A percentile compares a stretch with the other conserved stretches of the same genome.
phyloP scores from a whole-genome alignment of 2,888 invertebrate genomes.

The Lasioglossum figueresi region DNA sequence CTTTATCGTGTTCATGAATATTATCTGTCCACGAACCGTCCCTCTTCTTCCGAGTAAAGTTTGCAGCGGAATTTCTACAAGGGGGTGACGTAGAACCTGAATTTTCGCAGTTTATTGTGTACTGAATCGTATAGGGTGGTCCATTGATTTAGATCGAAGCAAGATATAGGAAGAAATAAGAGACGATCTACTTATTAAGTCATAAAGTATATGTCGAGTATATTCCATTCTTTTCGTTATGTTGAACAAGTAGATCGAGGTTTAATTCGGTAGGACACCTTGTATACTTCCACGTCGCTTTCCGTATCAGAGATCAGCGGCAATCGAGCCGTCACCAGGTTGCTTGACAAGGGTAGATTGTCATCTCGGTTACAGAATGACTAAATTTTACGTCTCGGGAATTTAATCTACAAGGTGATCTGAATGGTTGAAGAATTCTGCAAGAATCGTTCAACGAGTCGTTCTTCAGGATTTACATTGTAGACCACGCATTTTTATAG shows the following conservation, averaged over 20 bases:
- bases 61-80: not conserved
- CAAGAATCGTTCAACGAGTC: not conserved
- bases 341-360: constrained; percentile 14
- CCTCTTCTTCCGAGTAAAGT: not conserved
- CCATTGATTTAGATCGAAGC: not conserved
- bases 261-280: not conserved
- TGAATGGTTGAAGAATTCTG: not conserved
- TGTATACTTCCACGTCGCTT: not conserved
- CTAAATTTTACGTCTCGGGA: not conserved
- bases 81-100: not conserved
- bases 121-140: not conserved
- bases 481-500: not conserved
- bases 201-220: not conserved
- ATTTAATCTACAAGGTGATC: not conserved
- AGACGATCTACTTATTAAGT: not conserved
- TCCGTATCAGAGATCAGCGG: not conserved
- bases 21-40: constrained; percentile 14
- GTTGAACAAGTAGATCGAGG: not conserved
- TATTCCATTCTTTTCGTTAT: not conserved
- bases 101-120: not conserved
- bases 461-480: not conserved
- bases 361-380: not conserved
- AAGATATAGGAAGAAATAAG: not conserved
- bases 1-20: constrained; percentile 26
- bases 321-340: not conserved